phyloP scores from a whole-genome alignment of 2,113 vertebrate genomes.

The Mugil cephalus region DNA sequence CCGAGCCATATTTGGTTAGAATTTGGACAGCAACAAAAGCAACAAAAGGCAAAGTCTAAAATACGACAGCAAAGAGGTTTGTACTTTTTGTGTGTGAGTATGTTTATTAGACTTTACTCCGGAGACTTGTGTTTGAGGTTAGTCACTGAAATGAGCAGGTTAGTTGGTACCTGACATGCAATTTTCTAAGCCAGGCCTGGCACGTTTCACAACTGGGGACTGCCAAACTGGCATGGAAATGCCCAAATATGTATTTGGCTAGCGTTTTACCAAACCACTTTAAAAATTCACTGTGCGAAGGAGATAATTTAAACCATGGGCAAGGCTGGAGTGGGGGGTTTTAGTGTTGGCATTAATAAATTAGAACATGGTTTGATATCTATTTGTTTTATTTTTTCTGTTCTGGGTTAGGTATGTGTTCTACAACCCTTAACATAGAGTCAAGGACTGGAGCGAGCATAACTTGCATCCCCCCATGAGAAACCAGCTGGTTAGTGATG shows the following conservation, averaged over 20 bases:
- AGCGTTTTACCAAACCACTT: background rate
- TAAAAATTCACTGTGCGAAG: background rate
- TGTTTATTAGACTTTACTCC: slow-evolving; percentile 18
- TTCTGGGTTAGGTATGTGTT: too few relatives aligned
- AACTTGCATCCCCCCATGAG: slow-evolving; percentile 8
- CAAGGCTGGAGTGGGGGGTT: too few relatives aligned
- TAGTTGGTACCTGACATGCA: background rate
- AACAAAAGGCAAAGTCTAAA: slow-evolving; percentile 21
- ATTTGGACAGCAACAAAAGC: background rate
- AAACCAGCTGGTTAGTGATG: slow-evolving; percentile 40
- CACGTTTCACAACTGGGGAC: slow-evolving; percentile 2
- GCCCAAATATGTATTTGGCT: background rate
- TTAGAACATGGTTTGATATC: too few relatives aligned
- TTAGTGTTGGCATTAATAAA: too few relatives aligned
- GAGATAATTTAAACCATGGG: background rate
- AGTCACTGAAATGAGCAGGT: slow-evolving; percentile 4
- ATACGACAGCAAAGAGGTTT: background rate
- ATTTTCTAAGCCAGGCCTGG: slow-evolving; percentile 8
- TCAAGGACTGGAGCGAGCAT: slow-evolving; percentile 3
- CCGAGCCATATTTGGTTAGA: background rate
- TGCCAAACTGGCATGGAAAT: background rate
- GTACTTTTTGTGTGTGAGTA: slow-evolving; percentile 7
- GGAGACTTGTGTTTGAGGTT: slow-evolving; percentile 17
- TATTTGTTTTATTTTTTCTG: too few relatives aligned
- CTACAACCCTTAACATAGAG: background rate